These are phyloP conservation scores for Willowsia nigromaculata DNA, from an alignment of 2,888 invertebrate genomes.

Conservation along the genomic window DNA sequence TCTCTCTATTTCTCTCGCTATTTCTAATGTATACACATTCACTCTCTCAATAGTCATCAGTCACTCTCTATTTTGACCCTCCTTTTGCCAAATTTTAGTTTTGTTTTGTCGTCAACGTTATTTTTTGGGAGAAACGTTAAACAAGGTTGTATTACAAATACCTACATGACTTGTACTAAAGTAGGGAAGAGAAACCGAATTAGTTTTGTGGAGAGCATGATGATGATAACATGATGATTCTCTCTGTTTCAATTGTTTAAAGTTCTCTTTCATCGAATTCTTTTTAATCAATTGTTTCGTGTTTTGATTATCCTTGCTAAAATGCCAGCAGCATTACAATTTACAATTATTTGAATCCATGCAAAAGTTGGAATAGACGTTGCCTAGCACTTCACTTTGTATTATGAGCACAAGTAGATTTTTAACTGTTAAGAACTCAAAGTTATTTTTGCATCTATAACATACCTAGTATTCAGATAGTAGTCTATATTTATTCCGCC, in stretches of 20 bases:
- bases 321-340: neutral
- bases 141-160: too few species aligned
- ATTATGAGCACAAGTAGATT: neutral
- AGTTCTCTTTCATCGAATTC: neutral
- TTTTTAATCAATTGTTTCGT: neutral
- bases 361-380: neutral
- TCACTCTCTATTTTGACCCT: conserved; percentile 30
- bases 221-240: neutral
- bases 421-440: neutral
- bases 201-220: conserved; percentile 1
- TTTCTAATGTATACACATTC: conserved; percentile 8
- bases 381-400: conserved; percentile 13
- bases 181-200: conserved; percentile 1
- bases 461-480: too few species aligned
- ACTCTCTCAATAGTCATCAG: conserved; percentile 33
- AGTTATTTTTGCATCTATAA: neutral
- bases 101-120: neutral
- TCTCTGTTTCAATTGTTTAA: neutral
- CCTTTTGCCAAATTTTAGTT: neutral
- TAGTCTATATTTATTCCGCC: too few species aligned
- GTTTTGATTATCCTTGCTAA: neutral
- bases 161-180: too few species aligned
- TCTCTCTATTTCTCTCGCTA: conserved; percentile 10
- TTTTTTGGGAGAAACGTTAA: conserved; percentile 4
- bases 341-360: neutral